Evolutionary conservation across 1,140 invertebrate species (phyloP), one percentile per base, ranked within the genome.

Genomic region (Lasioglossum baleicum): DNA sequence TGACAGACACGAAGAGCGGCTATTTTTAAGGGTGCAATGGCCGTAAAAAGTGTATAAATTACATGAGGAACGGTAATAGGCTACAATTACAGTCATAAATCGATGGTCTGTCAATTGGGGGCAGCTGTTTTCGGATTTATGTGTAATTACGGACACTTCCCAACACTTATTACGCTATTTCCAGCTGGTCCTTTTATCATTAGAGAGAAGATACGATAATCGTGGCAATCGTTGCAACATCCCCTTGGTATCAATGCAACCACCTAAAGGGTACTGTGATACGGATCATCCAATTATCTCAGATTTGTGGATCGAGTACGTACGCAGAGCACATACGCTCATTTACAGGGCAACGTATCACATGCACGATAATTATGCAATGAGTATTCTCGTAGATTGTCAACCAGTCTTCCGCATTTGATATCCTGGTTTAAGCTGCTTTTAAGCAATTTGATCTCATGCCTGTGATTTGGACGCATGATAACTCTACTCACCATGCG

Each of bases 231-330:
- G 48, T 44, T 26, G 8, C 31, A 15, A 2, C 31, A 35, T 78
- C 61, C 78, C 42, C 35, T 5, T n/a, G n/a, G 20, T 61, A 77
- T 35, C 53, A 61, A 22, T 40, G 40, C 42, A 6, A 26, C 58
- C 42, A 44, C 20, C 53, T 44, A 35, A 76, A 35, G 35, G 56
- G 44, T 22, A 44, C 42, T 6, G 20, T 35, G 40, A 79, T 35
- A 61, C 48, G 64, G 48, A 80, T 65, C 40, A 48, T 51, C 22
- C 48, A 65, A 80, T 74, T 82, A 80, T 82, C 56, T 31, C 76
- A 53, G 61, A 65, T 69, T 74, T 48, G 69, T 26, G 20, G 65
- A 75, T 75, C 64, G 56, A 74, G 40, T 22, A 61, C 40, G 56
- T 20, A 60, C 56, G 48, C 66, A 22, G 44, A 75, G 53, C 60